These are phyloP conservation scores for Diarsia rubi DNA, from an alignment of 2,888 invertebrate species.

Conservation along the genomic window DNA sequence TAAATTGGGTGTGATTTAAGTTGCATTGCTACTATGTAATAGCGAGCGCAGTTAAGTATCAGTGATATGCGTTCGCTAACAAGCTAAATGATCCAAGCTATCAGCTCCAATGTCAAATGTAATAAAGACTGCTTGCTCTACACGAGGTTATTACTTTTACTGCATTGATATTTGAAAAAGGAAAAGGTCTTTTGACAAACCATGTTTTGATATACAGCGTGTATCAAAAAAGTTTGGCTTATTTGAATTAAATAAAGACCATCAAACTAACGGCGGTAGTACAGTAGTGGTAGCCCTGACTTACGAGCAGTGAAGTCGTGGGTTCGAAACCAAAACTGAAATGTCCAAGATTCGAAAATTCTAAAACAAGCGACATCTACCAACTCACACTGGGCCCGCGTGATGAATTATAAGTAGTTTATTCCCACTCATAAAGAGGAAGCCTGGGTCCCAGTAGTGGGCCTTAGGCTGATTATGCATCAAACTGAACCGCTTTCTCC, in stretches of 20 bases:
- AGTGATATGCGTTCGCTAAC: slow-evolving; percentile 72
- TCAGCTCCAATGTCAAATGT: slow-evolving; percentile 66
- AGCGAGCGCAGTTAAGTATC: slow-evolving; percentile 70
- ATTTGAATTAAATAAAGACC: neutral
- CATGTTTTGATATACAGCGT: neutral
- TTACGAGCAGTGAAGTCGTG: no score
- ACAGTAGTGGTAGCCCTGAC: no score
- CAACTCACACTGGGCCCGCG: no score
- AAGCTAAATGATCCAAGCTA: slow-evolving; percentile 68
- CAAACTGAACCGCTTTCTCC: neutral
- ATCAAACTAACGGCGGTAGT: neutral
- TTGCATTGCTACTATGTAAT: slow-evolving; percentile 76
- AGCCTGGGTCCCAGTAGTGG: no score
- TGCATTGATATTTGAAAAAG: slow-evolving; percentile 51
- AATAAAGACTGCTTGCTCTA: slow-evolving; percentile 64
- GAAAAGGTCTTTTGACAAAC: slow-evolving; percentile 24
- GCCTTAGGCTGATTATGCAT: neutral
- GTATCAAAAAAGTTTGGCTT: neutral
- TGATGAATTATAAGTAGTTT: no score
- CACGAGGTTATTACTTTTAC: slow-evolving; percentile 54
- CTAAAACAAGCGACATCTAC: no score
- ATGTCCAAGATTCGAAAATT: no score
- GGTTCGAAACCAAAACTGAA: no score
- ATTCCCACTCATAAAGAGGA: no score
- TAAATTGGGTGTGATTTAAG: slow-evolving; percentile 82